Evolutionary conservation across 2,888 invertebrate species (phyloP).

Genomic region (Nomada ruficornis): DNA sequence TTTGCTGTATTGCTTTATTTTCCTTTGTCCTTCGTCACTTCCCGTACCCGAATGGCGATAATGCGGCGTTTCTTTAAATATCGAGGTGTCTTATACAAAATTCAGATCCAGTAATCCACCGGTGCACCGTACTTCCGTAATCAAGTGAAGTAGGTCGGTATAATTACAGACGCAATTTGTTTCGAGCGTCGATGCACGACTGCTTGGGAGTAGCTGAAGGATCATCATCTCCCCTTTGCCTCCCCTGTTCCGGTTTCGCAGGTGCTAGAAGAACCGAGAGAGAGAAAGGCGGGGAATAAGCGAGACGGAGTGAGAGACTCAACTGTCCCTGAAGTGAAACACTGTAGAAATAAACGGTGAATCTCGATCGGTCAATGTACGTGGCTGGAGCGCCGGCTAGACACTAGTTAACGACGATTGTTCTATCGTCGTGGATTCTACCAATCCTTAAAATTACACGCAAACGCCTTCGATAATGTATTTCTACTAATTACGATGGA

Average conservation of each 20-base stretch:
- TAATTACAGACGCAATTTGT: slow-evolving; percentile 67
- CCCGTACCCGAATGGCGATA: not conserved
- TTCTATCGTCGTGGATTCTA: not conserved
- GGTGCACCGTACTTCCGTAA: slow-evolving; percentile 47
- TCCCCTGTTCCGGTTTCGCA: slow-evolving; percentile 35
- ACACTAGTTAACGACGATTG: slow-evolving; percentile 26
- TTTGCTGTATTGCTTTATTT: no score
- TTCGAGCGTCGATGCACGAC: slow-evolving; percentile 65
- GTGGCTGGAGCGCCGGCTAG: slow-evolving; percentile 5
- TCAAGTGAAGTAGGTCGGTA: slow-evolving; percentile 62
- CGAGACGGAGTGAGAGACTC: slow-evolving; percentile 9
- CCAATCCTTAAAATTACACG: not conserved
- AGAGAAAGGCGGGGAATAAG: not conserved
- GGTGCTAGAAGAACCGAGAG: slow-evolving; percentile 26
- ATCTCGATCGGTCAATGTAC: slow-evolving; percentile 45
- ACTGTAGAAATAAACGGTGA: slow-evolving; percentile 57
- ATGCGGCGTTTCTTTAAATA: slow-evolving; percentile 30
- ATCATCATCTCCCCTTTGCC: slow-evolving; percentile 58
- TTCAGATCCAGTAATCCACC: slow-evolving; percentile 39
- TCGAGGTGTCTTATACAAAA: slow-evolving; percentile 31
- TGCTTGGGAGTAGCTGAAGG: slow-evolving; percentile 60
- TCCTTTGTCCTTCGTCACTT: no score
- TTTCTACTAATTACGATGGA: not conserved
- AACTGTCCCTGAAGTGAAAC: slow-evolving; percentile 40
- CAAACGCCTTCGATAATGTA: no score